Evolutionary conservation across 2,888 invertebrate species (phyloP), one percentile per base, ranked within the genome.

Genomic region (Hirtodrosophila trivittata): DNA sequence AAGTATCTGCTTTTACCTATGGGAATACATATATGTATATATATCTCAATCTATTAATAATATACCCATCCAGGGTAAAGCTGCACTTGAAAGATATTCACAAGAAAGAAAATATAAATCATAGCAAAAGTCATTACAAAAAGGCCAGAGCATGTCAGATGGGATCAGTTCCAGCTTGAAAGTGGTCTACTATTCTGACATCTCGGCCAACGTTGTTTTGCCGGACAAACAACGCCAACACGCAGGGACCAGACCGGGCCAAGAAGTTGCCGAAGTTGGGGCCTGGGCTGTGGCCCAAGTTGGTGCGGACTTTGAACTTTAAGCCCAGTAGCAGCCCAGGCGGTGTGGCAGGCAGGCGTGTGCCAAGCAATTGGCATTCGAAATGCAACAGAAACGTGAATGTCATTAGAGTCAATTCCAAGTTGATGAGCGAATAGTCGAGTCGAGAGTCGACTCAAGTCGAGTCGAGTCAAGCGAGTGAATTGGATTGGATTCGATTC

Each of bases 341-440:
- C 1, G 25, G 6, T 3, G 33, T 2, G 7, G 14, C 10, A 33
- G 26, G 59, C 46, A n/a, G 3, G 35, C 38, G 16, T 14, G 16
- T 13, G 16, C 38, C 13, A 43, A 37, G 55, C 57, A 57, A 69
- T 72, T 64, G 73, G 55, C 69, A 76, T 76, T 68, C 73, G 57
- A 72, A 73, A 49, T 66, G 71, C 72, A 66, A 51, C 54, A 50
- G 62, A 66, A 63, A 57, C 73, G 78, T 80, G 83, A 82, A 82
- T 72, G 84, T 83, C 77, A 60, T 67, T 75, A 57, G 14, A 84
- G 82, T 71, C 67, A 84, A 69, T 76, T 69, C 43, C 32, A 54
- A 45, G 63, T 67, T 85, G 85, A 80, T 85, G 85, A 71, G 78
- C 76, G 66, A 41, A 14, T 10, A 33, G 13, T 46, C 14, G 38